A percentile compares a stretch with the other conserved stretches of the same genome.
These are phyloP conservation scores for Chydorus sphaericus DNA, from an alignment of 2,888 invertebrate species.

Conservation along the genomic window DNA sequence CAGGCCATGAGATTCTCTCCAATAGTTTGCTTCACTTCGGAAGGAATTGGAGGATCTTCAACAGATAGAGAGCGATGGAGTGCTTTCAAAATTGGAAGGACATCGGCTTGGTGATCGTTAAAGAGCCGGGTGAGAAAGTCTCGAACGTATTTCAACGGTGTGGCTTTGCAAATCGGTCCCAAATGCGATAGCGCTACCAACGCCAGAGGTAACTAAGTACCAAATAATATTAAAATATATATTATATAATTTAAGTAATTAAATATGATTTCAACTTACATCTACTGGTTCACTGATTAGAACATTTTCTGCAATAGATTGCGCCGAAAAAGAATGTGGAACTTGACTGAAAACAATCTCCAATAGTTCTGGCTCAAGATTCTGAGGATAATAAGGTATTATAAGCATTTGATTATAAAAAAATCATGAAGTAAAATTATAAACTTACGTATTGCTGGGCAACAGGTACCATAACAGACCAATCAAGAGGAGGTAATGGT, in stretches of 20 bases:
- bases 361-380: neutral
- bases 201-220: neutral
- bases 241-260: neutral
- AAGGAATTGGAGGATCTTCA: neutral
- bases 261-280: neutral
- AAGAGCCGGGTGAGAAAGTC: neutral
- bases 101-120: neutral
- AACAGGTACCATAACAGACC: neutral
- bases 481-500: constrained; percentile 1
- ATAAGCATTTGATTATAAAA: too few relatives aligned
- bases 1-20: neutral
- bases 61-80: neutral
- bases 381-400: too few relatives aligned
- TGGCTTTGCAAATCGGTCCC: neutral
- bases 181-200: neutral
- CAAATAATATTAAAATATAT: neutral
- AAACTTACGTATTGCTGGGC: constrained; percentile 1
- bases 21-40: neutral
- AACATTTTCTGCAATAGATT: neutral
- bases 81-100: neutral
- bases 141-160: neutral
- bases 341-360: neutral
- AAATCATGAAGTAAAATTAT: too few relatives aligned
- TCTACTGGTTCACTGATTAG: neutral
- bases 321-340: neutral